Conservation (phyloP, 2,113 vertebrate genomes). For the Psammodynastes pulverulentus region DNA sequence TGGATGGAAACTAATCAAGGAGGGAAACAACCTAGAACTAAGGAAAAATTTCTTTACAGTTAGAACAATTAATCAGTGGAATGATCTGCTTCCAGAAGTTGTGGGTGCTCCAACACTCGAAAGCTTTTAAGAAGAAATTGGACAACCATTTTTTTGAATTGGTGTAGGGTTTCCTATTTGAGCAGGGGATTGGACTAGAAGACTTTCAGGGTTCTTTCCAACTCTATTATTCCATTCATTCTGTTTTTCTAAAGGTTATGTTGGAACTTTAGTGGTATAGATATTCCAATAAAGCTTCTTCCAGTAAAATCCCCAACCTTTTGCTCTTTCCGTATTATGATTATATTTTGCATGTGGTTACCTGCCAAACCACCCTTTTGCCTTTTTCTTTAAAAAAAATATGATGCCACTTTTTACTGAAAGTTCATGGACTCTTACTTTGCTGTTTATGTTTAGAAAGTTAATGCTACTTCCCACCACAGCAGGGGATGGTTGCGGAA, state of each 20-base stretch:
- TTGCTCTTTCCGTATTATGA: not conserved
- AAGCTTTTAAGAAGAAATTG: too few relatives aligned
- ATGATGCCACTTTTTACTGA: not conserved
- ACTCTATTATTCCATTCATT: too few relatives aligned
- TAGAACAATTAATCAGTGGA: too few relatives aligned
- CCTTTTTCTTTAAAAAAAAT: not conserved
- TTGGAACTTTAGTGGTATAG: not conserved
- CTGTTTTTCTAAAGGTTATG: not conserved
- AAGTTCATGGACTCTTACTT: not conserved
- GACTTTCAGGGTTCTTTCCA: too few relatives aligned
- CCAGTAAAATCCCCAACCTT: not conserved
- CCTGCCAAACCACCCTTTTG: not conserved
- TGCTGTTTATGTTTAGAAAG: not conserved
- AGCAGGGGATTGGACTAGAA: too few relatives aligned
- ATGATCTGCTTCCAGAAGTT: too few relatives aligned
- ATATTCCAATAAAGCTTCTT: not conserved
- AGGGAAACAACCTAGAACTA: too few relatives aligned
- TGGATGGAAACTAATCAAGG: too few relatives aligned
- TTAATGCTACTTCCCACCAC: not conserved
- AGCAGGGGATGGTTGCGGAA: not conserved
- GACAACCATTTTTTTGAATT: too few relatives aligned
- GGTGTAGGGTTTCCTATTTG: too few relatives aligned
- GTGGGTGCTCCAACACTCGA: too few relatives aligned
- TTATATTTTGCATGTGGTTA: not conserved
- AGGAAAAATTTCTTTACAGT: too few relatives aligned